phyloP scores from a whole-genome alignment of 2,888 invertebrate species.

The Cataglyphis livida region DNA sequence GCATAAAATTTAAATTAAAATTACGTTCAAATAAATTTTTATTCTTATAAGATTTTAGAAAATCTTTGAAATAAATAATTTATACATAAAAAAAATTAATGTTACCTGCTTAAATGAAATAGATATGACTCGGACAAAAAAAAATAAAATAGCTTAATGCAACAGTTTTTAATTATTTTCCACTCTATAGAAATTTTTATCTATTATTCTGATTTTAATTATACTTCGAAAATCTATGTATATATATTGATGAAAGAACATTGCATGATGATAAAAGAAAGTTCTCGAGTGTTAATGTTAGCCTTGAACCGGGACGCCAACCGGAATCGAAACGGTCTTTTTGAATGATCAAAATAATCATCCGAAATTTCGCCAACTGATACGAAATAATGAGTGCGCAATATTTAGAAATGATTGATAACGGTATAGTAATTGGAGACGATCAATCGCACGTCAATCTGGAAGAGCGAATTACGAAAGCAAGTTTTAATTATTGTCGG shows the following conservation, averaged over 20 bases:
- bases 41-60: not conserved
- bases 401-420: slow-evolving; percentile 51
- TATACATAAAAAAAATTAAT: not conserved
- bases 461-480: not conserved
- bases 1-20: slow-evolving; percentile 1
- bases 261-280: not conserved
- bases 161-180: not conserved
- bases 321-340: slow-evolving; percentile 4
- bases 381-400: slow-evolving; percentile 31
- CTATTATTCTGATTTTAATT: slow-evolving; percentile 9
- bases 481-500: slow-evolving; percentile 52
- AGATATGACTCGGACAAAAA: not conserved
- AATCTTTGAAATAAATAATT: not conserved
- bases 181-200: not conserved
- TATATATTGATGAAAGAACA: not conserved
- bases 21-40: not conserved
- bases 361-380: slow-evolving; percentile 35
- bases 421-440: slow-evolving; percentile 38
- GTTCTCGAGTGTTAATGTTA: not conserved
- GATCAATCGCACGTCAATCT: slow-evolving; percentile 29
- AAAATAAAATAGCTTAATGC: not conserved
- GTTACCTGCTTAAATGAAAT: not conserved
- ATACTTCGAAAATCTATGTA: not conserved
- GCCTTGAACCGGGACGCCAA: slow-evolving; percentile 11
- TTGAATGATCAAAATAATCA: slow-evolving; percentile 3